Evolutionary conservation across 2,888 invertebrate species (phyloP).

Genomic region (Leptura quadrifasciata): DNA sequence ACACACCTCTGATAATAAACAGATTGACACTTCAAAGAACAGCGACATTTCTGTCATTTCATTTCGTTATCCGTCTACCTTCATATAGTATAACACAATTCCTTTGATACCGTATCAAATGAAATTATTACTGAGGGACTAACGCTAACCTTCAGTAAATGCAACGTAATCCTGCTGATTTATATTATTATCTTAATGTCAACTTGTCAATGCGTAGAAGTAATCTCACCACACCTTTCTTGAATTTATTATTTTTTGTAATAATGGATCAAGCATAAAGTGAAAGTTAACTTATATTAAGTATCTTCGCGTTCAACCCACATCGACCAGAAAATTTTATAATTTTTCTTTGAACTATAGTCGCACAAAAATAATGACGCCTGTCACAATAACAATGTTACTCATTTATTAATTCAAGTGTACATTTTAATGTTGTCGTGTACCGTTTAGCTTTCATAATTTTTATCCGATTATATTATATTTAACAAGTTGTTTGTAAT

Average conservation of each 20-base stretch:
- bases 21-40: not conserved
- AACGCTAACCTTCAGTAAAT: slow-evolving; percentile 4
- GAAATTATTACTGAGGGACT: slow-evolving; percentile 7
- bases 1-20: not conserved
- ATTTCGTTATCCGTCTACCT: not conserved
- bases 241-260: not conserved
- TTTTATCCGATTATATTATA: slow-evolving; percentile 8
- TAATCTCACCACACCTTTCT: slow-evolving; percentile 6
- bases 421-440: slow-evolving; percentile 5
- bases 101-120: slow-evolving; percentile 4
- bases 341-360: slow-evolving; percentile 8
- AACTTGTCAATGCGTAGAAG: not conserved
- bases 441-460: slow-evolving; percentile 6
- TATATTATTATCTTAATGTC: slow-evolving; percentile 1
- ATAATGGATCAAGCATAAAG: slow-evolving; percentile 4
- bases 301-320: not conserved
- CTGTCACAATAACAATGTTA: slow-evolving; percentile 13
- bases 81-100: slow-evolving; percentile 1
- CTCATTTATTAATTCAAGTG: slow-evolving; percentile 4
- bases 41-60: not conserved
- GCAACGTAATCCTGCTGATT: slow-evolving; percentile 2
- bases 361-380: slow-evolving; percentile 12
- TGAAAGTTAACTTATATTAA: slow-evolving; percentile 15
- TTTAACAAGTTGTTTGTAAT: slow-evolving; percentile 2
- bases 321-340: slow-evolving; percentile 7